A percentile compares a stretch with the other conserved stretches of the same genome.
phyloP scores from a whole-genome alignment of 2,888 invertebrate genomes.

The Hermaeophaga mercurialis region DNA sequence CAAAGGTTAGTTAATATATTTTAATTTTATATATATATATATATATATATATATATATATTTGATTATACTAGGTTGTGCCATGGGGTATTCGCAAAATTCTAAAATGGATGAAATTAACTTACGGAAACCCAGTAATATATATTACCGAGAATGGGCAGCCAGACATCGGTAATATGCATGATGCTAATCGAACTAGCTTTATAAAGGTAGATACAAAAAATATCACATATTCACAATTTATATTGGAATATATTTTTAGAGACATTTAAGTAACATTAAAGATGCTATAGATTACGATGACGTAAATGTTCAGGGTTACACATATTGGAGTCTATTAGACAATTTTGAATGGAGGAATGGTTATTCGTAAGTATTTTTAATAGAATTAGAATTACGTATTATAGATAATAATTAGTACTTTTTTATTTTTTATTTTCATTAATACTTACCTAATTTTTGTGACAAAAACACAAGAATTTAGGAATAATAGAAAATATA shows the following conservation, averaged over 20 bases:
- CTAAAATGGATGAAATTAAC: slow-evolving; percentile 53
- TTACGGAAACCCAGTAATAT: slow-evolving; percentile 59
- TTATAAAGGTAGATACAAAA: slow-evolving; percentile 20
- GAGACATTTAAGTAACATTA: background rate
- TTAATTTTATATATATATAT: too few species aligned
- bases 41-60: too few species aligned
- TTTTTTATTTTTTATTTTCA: too few species aligned
- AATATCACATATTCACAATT: too few species aligned
- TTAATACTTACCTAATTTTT: too few species aligned
- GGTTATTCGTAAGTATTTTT: slow-evolving; percentile 30
- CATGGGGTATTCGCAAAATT: slow-evolving; percentile 63
- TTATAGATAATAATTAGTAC: too few species aligned
- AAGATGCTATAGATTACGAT: slow-evolving; percentile 36
- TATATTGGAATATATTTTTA: background rate
- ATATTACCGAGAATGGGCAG: slow-evolving; percentile 64
- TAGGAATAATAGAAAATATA: too few species aligned
- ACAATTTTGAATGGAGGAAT: slow-evolving; percentile 41
- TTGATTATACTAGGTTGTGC: slow-evolving; percentile 56
- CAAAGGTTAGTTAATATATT: too few species aligned
- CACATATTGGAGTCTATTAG: slow-evolving; percentile 42
- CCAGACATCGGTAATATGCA: slow-evolving; percentile 49
- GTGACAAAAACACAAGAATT: too few species aligned
- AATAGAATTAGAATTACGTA: too few species aligned
- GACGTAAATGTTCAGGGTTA: slow-evolving; percentile 38
- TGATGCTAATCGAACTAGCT: slow-evolving; percentile 29